Conservation (phyloP, 2,797 vertebrate genomes). For the Nothura maculosa region DNA sequence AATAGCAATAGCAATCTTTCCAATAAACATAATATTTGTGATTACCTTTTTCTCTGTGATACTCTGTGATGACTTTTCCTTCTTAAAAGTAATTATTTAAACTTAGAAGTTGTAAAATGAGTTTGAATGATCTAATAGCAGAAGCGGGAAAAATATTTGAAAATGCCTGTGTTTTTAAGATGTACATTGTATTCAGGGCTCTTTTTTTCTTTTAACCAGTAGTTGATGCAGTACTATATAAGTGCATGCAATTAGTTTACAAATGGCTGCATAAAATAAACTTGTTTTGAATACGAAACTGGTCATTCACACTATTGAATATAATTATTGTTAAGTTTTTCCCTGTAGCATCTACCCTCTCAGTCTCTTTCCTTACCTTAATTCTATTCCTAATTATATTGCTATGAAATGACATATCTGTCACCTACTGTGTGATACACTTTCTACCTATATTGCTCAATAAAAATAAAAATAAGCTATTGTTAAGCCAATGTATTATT, state of each 20-base stretch:
- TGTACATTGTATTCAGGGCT: rapidly evolving
- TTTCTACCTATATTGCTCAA: not conserved
- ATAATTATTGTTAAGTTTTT: not conserved
- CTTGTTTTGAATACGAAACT: not conserved
- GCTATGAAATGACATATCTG: not conserved
- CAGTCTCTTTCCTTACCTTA: not conserved
- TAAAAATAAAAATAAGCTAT: not conserved
- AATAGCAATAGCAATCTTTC: slow-evolving; percentile 22
- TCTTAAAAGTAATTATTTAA: not conserved
- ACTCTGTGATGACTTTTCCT: not conserved
- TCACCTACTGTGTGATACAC: not conserved
- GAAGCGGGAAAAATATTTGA: not conserved
- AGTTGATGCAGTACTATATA: not conserved
- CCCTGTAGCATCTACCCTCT: not conserved
- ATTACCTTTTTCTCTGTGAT: not conserved
- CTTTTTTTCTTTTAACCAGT: not conserved
- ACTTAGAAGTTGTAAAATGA: not conserved
- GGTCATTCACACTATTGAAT: not conserved
- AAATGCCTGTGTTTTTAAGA: not conserved
- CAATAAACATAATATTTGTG: not conserved
- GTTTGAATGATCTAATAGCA: not conserved
- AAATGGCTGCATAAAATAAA: not conserved
- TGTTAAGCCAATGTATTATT: not conserved
- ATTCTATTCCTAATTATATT: not conserved
- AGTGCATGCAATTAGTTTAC: not conserved